These are phyloP conservation scores for Brachyhypopomus gauderio DNA, from an alignment of 2,113 vertebrate genomes.

Conservation along the genomic window DNA sequence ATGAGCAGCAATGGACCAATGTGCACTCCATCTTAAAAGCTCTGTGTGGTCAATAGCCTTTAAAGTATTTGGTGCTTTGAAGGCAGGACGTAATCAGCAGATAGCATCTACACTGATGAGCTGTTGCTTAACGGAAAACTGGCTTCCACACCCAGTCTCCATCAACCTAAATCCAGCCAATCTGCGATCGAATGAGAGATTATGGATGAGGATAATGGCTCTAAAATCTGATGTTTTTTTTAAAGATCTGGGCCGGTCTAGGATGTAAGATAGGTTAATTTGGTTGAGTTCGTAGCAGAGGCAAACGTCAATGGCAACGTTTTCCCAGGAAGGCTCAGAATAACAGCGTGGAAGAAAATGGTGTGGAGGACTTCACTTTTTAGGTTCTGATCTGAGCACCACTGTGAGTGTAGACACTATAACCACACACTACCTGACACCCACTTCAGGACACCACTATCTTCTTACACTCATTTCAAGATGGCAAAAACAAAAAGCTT, in stretches of 20 bases:
- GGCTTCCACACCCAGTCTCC: not conserved
- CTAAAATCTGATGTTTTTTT: not conserved
- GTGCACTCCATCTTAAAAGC: not conserved
- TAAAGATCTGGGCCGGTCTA: not conserved
- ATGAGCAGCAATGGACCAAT: not conserved
- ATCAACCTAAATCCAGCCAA: not conserved
- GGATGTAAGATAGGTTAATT: not conserved
- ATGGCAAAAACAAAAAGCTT: not conserved
- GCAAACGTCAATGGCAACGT: not conserved
- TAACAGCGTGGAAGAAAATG: not conserved
- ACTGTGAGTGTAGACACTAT: too few relatives aligned
- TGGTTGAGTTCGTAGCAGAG: not conserved
- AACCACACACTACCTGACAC: not conserved
- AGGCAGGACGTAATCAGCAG: not conserved
- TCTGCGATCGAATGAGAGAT: not conserved
- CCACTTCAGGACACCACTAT: not conserved
- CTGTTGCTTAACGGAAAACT: slow-evolving; percentile 18
- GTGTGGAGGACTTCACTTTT: not conserved
- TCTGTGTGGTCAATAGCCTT: not conserved
- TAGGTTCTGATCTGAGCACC: not conserved
- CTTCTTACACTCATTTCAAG: not conserved
- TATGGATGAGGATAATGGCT: not conserved
- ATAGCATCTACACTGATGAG: not conserved
- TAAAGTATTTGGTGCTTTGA: not conserved
- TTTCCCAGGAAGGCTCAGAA: not conserved